phyloP scores from a whole-genome alignment of 2,797 vertebrate genomes.

The Tamandua tetradactyla region DNA sequence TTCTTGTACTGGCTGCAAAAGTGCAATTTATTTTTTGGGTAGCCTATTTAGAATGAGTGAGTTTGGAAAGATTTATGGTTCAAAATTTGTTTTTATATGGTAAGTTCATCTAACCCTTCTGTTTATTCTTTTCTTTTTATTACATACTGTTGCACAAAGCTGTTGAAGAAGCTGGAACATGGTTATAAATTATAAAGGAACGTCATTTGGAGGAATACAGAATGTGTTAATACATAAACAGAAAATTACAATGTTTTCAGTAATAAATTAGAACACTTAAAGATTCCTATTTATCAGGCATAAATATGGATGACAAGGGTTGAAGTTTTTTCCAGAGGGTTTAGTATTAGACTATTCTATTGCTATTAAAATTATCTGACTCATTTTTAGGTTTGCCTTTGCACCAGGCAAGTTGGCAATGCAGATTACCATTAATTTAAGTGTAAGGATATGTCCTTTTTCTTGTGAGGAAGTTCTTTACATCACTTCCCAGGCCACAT shows the following conservation, averaged over 20 bases:
- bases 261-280: background rate
- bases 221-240: background rate
- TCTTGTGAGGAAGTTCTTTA: background rate
- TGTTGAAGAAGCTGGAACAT: background rate
- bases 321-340: background rate
- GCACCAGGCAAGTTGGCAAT: background rate
- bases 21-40: slow-evolving; percentile 41
- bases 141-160: background rate
- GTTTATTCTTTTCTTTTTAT: slow-evolving; percentile 33
- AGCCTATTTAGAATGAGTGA: slow-evolving; percentile 27
- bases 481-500: background rate
- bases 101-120: background rate
- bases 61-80: background rate
- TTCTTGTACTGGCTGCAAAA: background rate
- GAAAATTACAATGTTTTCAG: background rate
- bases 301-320: background rate
- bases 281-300: background rate
- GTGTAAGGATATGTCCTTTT: background rate
- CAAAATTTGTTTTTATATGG: background rate
- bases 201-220: background rate
- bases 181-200: background rate
- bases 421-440: accelerated
- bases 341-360: background rate
- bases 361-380: background rate
- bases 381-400: background rate